phyloP scores from a whole-genome alignment of 2,888 invertebrate species.

The Sesia bembeciformis region DNA sequence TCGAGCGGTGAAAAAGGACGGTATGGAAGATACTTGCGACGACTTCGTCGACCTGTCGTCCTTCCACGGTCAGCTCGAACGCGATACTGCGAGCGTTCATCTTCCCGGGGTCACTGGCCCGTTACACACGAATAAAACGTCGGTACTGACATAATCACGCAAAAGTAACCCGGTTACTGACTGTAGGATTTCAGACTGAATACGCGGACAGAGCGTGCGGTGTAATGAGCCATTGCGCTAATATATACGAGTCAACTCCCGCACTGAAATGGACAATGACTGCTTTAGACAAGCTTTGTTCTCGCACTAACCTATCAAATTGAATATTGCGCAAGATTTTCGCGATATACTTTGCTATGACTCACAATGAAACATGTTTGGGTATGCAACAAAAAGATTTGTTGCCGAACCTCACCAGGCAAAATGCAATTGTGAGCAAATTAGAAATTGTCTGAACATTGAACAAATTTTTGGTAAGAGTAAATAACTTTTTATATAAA shows the following conservation, averaged over 20 bases:
- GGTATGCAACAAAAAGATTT: too few relatives aligned
- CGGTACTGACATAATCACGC: constrained; percentile 47
- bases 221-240: constrained; percentile 39
- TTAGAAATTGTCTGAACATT: too few relatives aligned
- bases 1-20: constrained; percentile 90
- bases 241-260: constrained; percentile 46
- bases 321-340: too few relatives aligned
- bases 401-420: too few relatives aligned
- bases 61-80: constrained; percentile 90
- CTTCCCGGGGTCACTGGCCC: constrained; percentile 40
- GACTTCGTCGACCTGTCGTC: constrained; percentile 93
- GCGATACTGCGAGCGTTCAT: constrained; percentile 89
- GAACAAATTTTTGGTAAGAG: too few relatives aligned
- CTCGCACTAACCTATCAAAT: too few relatives aligned
- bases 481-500: too few relatives aligned
- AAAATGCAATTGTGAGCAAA: too few relatives aligned
- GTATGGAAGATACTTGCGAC: constrained; percentile 94
- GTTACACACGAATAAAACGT: constrained; percentile 11
- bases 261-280: constrained; percentile 64
- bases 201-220: constrained; percentile 14
- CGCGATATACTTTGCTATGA: too few relatives aligned
- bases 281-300: constrained; percentile 31
- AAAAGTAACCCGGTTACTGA: constrained; percentile 22
- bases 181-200: constrained; percentile 12
- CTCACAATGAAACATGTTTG: too few relatives aligned